Conservation (phyloP, 1,140 invertebrate genomes). For the Atta cephalotes region DNA sequence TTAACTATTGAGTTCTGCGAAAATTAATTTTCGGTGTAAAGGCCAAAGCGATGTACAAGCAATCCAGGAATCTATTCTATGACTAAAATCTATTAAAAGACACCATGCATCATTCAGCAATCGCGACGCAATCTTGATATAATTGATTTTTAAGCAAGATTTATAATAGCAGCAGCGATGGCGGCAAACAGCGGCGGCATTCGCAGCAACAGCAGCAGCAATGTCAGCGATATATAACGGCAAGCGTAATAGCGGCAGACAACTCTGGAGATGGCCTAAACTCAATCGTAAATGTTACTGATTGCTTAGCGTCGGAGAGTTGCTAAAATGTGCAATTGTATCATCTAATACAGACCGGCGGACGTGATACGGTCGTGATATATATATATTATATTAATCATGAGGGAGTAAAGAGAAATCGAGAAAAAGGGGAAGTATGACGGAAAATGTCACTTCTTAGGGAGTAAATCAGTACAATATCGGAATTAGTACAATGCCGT, state of each 20-base stretch:
- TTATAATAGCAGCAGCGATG: conserved; percentile 14
- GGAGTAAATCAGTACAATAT: not conserved
- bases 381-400: conserved; percentile 44
- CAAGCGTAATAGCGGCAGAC: conserved; percentile 81
- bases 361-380: conserved; percentile 49
- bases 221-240: conserved; percentile 68
- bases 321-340: conserved; percentile 73
- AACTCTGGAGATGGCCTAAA: conserved; percentile 87
- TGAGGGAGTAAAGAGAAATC: not conserved
- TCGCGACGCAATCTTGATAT: conserved; percentile 25
- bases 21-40: not conserved
- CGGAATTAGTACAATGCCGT: conserved; percentile 38
- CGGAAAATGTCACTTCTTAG: conserved; percentile 20
- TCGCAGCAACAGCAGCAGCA: conserved; percentile 46
- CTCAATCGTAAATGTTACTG: conserved; percentile 78
- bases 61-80: not conserved
- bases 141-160: conserved; percentile 34
- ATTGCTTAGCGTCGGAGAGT: conserved; percentile 80
- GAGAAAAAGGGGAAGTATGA: not conserved
- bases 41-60: conserved; percentile 17
- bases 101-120: conserved; percentile 66
- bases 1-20: conserved; percentile 14
- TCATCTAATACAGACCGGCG: conserved; percentile 49
- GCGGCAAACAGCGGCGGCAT: not conserved
- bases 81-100: not conserved